Evolutionary conservation across 64 coral and sea anemone species (phyloP).

Genomic region (Exaiptasia diaphana): DNA sequence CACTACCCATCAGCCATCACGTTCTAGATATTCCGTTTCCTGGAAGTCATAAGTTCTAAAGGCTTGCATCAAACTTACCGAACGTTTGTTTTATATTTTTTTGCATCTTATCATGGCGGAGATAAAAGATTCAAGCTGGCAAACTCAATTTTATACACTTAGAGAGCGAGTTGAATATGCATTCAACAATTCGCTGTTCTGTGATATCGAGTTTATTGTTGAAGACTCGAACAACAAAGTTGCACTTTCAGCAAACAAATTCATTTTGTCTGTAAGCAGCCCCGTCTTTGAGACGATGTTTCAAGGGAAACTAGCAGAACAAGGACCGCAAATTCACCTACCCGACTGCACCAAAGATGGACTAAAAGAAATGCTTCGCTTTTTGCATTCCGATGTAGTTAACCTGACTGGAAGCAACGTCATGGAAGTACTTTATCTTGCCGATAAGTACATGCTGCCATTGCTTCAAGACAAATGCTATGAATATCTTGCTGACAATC

Average conservation of each 20-base stretch:
- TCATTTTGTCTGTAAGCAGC: constrained; percentile 24
- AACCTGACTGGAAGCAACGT: constrained; percentile 16
- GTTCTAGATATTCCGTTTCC: too few relatives aligned
- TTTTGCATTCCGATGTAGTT: constrained; percentile 2
- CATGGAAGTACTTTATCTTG: constrained; percentile 49
- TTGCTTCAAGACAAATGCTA: constrained; percentile 23
- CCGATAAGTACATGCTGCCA: constrained; percentile 61
- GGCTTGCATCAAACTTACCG: too few relatives aligned
- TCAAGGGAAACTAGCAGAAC: constrained; percentile 15
- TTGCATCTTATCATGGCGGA: too few relatives aligned
- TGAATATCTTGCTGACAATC: not conserved
- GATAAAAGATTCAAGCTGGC: not conserved
- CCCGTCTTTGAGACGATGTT: constrained; percentile 47
- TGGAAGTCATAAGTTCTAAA: too few relatives aligned
- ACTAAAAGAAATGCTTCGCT: not conserved
- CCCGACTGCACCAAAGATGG: constrained; percentile 6
- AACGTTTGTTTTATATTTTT: too few relatives aligned
- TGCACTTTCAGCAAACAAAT: constrained; percentile 23
- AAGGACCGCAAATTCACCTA: not conserved
- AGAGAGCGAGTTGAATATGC: not conserved
- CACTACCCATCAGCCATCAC: too few relatives aligned
- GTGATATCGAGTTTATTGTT: constrained; percentile 36
- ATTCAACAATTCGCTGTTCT: constrained; percentile 27
- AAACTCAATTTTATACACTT: not conserved
- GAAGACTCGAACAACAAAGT: not conserved